phyloP scores from a whole-genome alignment of 1,140 invertebrate species.

The Phymorhynchus buccinoides region DNA sequence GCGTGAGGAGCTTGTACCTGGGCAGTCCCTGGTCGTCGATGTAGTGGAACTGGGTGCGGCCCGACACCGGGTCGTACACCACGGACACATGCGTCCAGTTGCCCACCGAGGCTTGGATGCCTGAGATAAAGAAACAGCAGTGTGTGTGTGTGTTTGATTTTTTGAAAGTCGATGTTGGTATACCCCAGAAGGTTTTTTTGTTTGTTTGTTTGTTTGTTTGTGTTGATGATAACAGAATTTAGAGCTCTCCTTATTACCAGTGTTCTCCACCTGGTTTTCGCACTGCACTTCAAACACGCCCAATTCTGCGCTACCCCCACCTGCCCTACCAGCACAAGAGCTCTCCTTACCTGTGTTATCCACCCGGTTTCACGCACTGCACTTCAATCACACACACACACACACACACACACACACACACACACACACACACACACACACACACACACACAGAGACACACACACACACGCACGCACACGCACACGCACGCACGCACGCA shows the following conservation, averaged over 20 bases:
- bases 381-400: neutral
- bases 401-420: slow-evolving; percentile 10
- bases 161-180: no score
- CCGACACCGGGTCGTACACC: neutral
- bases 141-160: no score
- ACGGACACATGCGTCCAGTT: slow-evolving; percentile 13
- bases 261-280: no score
- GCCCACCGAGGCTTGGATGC: neutral
- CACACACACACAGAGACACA: slow-evolving; percentile 1
- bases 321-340: no score
- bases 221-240: no score
- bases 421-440: neutral
- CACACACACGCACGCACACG: slow-evolving; percentile 11
- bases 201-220: no score
- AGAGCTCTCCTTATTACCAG: no score
- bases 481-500: neutral
- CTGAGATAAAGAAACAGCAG: no score
- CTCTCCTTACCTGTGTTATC: neutral
- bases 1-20: neutral
- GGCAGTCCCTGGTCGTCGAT: neutral
- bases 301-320: no score
- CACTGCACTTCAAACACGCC: no score
- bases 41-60: neutral
- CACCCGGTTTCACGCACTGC: no score
- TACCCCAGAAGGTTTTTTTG: no score